Evolutionary conservation across 2,113 vertebrate species (phyloP), one percentile per base, ranked within the genome.

Genomic region (Melanerpes aurifrons): DNA sequence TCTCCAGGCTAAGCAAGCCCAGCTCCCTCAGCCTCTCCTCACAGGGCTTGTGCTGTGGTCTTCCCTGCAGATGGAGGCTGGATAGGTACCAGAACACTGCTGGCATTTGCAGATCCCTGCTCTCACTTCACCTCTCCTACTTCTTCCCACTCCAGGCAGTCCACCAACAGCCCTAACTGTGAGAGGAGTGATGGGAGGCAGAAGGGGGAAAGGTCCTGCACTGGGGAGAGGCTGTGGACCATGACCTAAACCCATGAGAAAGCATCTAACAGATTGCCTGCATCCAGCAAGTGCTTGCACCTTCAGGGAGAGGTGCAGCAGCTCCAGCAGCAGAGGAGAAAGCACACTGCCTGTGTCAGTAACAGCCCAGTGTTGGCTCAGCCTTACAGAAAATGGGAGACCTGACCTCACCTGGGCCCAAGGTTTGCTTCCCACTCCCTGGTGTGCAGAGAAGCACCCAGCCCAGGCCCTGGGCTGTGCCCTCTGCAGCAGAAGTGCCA

Each of bases 391-490:
- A 59, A 15, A 19, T 32, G 47, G 45, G 45, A 81, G 24, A 68
- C 35, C 25, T 68, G 56, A 50, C 29, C 54, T 84, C 74, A n/a
- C 0, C 2, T 29, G 35, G 19, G 31, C 4, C 0, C 7, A 17
- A 31, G 45, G 66, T 31, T 80, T 12, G 2, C 75, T 61, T 40
- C 53, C 35, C 1, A 0, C 22, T 58, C 24, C 64, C 45, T 75
- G 2, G 0, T 1, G 3, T 1, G 1, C 43, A 59, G 37, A 20
- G 28, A 24, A 83, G 45, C 26, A 69, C 25, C n/a, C 50, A 21
- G 15, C 8, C 13, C 3, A 4, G 37, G 7, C 37, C 26, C 54
- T 0, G 2, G 20, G 11, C 48, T 37, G 35, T 40, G 10, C 15
- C 9, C 10, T 72, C 48, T 72, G 24, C 45, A 20, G 56, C 17